A percentile compares a stretch with the other conserved stretches of the same genome.
These are phyloP conservation scores for Cyrtodaria siliqua DNA, from an alignment of 2,888 invertebrate species.

Conservation along the genomic window DNA sequence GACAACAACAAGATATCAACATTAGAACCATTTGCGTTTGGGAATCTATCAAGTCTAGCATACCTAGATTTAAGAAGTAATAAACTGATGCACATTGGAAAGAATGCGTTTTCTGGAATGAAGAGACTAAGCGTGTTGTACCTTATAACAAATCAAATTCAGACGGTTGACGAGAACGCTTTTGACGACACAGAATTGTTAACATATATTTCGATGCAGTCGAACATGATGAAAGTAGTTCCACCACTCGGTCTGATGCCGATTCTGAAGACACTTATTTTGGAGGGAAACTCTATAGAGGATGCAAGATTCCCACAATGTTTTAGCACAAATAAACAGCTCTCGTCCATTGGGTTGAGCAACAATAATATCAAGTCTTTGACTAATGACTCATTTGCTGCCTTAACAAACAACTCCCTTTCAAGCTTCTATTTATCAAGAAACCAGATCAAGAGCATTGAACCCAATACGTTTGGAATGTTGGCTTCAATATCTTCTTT, in stretches of 20 bases:
- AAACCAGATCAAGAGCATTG: constrained; percentile 65
- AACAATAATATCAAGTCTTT: constrained; percentile 68
- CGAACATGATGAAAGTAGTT: constrained; percentile 62
- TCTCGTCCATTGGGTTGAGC: constrained; percentile 66
- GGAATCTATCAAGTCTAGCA: constrained; percentile 36
- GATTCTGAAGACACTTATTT: constrained; percentile 60
- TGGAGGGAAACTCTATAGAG: constrained; percentile 69
- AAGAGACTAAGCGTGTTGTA: constrained; percentile 48
- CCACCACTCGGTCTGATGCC: constrained; percentile 61
- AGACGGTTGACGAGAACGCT: constrained; percentile 53
- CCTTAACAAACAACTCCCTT: constrained; percentile 54
- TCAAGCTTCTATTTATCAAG: constrained; percentile 69
- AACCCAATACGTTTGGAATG: constrained; percentile 58
- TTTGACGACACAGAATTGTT: constrained; percentile 57
- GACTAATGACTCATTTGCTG: constrained; percentile 60
- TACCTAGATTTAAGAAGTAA: constrained; percentile 67
- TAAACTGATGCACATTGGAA: constrained; percentile 46
- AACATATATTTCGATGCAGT: constrained; percentile 58
- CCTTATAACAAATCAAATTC: constrained; percentile 63
- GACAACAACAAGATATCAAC: constrained; percentile 58
- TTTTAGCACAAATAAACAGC: constrained; percentile 33
- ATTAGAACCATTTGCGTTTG: constrained; percentile 64
- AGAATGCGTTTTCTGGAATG: constrained; percentile 59
- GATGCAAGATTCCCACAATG: constrained; percentile 71
- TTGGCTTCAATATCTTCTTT: constrained; percentile 68